Base-by-base conservation (phyloP, 2,113 vertebrate genomes). In the Manacus vitellinus region DNA sequence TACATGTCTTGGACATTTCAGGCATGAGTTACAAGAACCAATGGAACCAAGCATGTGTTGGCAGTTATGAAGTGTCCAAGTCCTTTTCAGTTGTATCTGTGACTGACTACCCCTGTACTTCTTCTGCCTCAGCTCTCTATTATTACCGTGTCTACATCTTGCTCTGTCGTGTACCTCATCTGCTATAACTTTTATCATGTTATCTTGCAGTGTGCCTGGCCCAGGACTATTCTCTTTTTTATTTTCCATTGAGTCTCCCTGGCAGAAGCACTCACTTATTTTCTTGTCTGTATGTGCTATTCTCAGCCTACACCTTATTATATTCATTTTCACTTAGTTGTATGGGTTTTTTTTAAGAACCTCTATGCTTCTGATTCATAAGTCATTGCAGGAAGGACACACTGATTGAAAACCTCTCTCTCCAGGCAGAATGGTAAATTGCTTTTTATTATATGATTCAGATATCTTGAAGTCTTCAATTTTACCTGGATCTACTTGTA, bases 391-490 rank as follows among this genome's bases (percentile, higher is more conserved):
- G 79, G 91, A 90, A 92, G 61, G 85, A 89, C 80, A 44, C 22
- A 56, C 30, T 73, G 84, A 89, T 85, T 89, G 87, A 88, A 95
- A 95, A 83, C 19, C 51, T 94, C 49, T 85, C 37, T 95, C 55
- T 94, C 22, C 65, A 92, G 52, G 76, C 28, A 94, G 33, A 92
- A 39, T 66, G 47, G 58, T 51, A 94, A 95, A 95, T 72, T 82
- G 24, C 47, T 94, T 85, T 95, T 80, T 31, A 87, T 84, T 88
- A 44, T 76, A 49, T 84, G 56, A 86, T 85, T 94, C 90, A 44
- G 78, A 61, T 87, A 95, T 94, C 71, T 41, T 35, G 30, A 91
- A 67, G 9, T n/a, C 17, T 94, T 89, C 65, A 63, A 25, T 96
- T 94, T 90, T 55, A 96, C 24, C 44, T 75, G 28, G 11, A 16